Conservation (phyloP, 64 coral and sea anemone species). For the Orbicella faveolata region DNA sequence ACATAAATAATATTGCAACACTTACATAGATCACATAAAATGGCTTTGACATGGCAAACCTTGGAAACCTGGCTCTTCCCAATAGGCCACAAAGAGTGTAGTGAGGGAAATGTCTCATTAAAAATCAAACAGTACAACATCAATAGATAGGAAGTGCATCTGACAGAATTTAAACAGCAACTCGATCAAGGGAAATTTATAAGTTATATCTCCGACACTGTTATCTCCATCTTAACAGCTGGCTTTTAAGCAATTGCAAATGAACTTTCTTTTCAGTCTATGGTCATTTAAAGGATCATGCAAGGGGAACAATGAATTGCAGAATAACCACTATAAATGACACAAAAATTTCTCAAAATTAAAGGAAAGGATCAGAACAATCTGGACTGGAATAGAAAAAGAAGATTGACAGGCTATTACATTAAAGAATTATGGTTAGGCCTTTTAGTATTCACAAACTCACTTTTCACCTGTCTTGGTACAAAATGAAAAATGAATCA, state of each 20-base stretch:
- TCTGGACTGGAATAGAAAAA: neutral
- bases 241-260: neutral
- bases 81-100: neutral
- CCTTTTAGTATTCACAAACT: neutral
- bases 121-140: neutral
- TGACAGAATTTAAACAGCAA: conserved; percentile 33
- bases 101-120: neutral
- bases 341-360: neutral
- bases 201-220: neutral
- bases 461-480: neutral
- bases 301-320: neutral
- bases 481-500: conserved; percentile 25
- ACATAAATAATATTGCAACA: neutral
- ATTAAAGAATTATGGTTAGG: neutral
- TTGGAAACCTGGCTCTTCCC: neutral
- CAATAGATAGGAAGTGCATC: conserved; percentile 17
- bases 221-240: neutral
- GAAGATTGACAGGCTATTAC: neutral
- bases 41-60: neutral
- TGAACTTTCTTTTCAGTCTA: neutral
- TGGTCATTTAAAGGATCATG: neutral
- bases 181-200: conserved; percentile 12
- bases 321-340: neutral
- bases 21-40: neutral
- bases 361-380: neutral